Evolutionary conservation across 1,140 invertebrate species (phyloP).

Genomic region (Chionoecetes opilio): DNA sequence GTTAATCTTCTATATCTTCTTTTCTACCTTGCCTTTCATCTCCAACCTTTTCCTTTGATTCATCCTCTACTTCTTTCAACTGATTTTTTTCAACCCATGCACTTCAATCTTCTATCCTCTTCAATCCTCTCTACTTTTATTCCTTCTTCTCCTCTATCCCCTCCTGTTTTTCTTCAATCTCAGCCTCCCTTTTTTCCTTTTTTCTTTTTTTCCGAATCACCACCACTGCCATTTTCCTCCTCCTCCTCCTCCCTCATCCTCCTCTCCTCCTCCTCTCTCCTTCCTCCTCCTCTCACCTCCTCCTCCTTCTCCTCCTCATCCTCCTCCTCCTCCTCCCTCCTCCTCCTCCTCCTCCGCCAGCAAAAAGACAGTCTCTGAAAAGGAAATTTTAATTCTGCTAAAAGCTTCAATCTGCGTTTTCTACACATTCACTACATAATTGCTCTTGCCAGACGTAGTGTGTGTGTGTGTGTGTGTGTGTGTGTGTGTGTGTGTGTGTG

Average conservation of each 20-base stretch:
- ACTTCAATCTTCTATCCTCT: neutral
- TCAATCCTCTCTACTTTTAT: neutral
- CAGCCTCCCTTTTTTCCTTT: neutral
- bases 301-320: neutral
- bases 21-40: neutral
- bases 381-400: slow-evolving; percentile 11
- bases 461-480: neutral
- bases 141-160: neutral
- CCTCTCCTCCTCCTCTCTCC: neutral
- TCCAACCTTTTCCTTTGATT: neutral
- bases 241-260: neutral
- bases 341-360: neutral
- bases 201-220: neutral
- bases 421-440: slow-evolving; percentile 20
- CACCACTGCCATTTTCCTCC: neutral
- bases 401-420: slow-evolving; percentile 3
- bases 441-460: neutral
- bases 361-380: neutral
- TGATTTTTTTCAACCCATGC: neutral
- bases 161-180: neutral
- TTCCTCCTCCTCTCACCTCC: neutral
- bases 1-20: neutral
- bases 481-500: slow-evolving; percentile 27
- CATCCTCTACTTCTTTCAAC: neutral
- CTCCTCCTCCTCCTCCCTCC: neutral